Percentiles rank a stretch among this genome's conserved stretches.
Evolutionary conservation across 2,113 vertebrate species (phyloP).

Genomic region (Pygoscelis adeliae): DNA sequence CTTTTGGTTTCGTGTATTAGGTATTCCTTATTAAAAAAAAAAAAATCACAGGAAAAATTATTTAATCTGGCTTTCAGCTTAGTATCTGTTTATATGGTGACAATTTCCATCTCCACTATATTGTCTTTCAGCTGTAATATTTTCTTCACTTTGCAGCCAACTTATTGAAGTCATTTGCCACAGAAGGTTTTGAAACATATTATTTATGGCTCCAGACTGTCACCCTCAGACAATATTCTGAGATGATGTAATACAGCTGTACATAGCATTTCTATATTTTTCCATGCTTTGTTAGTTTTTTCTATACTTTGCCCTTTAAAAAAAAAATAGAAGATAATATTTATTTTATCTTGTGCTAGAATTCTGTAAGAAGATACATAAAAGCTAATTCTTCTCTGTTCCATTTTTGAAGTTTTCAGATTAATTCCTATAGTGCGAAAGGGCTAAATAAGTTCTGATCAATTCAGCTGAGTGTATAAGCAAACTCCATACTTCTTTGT

Average conservation of each 20-base stretch:
- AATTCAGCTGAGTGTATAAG: background rate
- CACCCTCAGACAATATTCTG: background rate
- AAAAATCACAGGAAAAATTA: background rate
- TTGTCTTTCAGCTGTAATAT: background rate
- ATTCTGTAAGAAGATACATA: background rate
- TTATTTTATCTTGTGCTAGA: background rate
- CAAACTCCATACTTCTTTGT: background rate
- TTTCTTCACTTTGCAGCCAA: background rate
- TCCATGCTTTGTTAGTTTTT: background rate
- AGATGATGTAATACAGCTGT: background rate
- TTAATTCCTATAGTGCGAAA: background rate
- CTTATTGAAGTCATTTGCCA: constrained; percentile 14
- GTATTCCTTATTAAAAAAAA: background rate
- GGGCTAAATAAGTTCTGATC: background rate
- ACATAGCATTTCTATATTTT: background rate
- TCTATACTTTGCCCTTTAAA: background rate
- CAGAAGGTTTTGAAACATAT: background rate
- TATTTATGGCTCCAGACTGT: background rate
- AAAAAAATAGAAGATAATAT: background rate
- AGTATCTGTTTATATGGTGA: background rate
- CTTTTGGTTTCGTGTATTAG: background rate
- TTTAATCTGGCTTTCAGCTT: background rate
- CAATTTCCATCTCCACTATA: background rate
- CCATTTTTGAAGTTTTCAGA: background rate
- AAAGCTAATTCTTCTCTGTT: background rate